These are phyloP conservation scores for Brachypteracias leptosomus DNA, from an alignment of 2,113 vertebrate genomes.

Conservation along the genomic window DNA sequence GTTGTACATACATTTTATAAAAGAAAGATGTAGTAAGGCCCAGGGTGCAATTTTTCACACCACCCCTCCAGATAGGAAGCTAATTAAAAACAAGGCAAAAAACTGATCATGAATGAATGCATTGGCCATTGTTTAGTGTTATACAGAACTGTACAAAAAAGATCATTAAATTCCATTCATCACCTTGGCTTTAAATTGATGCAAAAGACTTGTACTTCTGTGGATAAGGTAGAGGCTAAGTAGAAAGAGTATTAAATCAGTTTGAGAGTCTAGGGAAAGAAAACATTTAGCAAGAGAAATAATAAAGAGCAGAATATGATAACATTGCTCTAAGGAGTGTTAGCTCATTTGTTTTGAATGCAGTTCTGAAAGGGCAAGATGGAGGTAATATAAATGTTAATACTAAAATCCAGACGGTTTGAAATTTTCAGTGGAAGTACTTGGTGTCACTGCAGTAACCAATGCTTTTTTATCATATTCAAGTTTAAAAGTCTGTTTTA, in stretches of 20 bases:
- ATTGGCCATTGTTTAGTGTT: slow-evolving; percentile 67
- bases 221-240: slow-evolving; percentile 43
- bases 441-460: not conserved
- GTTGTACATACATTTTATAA: slow-evolving; percentile 71
- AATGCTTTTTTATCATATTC: slow-evolving; percentile 18
- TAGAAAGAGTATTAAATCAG: slow-evolving; percentile 51
- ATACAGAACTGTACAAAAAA: slow-evolving; percentile 72
- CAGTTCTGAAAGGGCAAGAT: not conserved
- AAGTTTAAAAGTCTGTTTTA: not conserved
- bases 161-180: slow-evolving; percentile 74
- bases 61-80: slow-evolving; percentile 38
- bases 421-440: slow-evolving; percentile 8
- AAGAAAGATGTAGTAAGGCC: slow-evolving; percentile 59
- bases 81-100: slow-evolving; percentile 69
- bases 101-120: slow-evolving; percentile 64
- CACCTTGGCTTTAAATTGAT: slow-evolving; percentile 67
- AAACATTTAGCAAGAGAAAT: slow-evolving; percentile 55
- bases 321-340: slow-evolving; percentile 9
- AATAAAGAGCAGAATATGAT: slow-evolving; percentile 42
- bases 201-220: slow-evolving; percentile 56
- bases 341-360: slow-evolving; percentile 13
- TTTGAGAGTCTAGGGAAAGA: slow-evolving; percentile 38
- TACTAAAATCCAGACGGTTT: slow-evolving; percentile 5
- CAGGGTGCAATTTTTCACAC: slow-evolving; percentile 63
- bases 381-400: slow-evolving; percentile 26